phyloP scores from a whole-genome alignment of 2,113 vertebrate species.

The Cricetomys ansorgei region DNA sequence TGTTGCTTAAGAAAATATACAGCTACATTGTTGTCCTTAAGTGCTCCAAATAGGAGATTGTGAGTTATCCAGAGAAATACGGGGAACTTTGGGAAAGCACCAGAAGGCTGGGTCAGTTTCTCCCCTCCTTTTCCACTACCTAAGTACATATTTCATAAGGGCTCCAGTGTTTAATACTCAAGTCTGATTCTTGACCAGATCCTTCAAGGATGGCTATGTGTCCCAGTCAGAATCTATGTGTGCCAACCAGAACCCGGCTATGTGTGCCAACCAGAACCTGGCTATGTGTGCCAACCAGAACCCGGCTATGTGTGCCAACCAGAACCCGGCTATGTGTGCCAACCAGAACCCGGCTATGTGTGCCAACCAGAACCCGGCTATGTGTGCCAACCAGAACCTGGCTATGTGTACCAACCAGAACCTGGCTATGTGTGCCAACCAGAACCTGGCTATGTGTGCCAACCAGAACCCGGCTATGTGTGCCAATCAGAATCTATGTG shows the following conservation, averaged over 20 bases:
- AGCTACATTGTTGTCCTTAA: not conserved
- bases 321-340: not conserved
- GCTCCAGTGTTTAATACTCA: constrained; percentile 1
- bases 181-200: constrained; percentile 56
- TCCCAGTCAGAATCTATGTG: not conserved
- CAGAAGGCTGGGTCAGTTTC: not conserved
- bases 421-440: not conserved
- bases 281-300: not conserved
- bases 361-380: not conserved
- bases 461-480: not conserved
- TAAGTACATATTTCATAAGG: not conserved
- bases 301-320: too few relatives aligned
- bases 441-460: not conserved
- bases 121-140: not conserved
- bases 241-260: not conserved
- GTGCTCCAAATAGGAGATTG: constrained; percentile 3
- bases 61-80: constrained; percentile 34
- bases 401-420: constrained; percentile 32
- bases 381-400: not conserved
- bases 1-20: constrained; percentile 17
- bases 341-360: not conserved
- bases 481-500: not conserved
- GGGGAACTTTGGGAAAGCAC: constrained; percentile 23
- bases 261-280: constrained; percentile 30
- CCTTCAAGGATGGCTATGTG: constrained; percentile 26